Conservation (phyloP, 2,797 vertebrate species). For the Sus cebifrons region DNA sequence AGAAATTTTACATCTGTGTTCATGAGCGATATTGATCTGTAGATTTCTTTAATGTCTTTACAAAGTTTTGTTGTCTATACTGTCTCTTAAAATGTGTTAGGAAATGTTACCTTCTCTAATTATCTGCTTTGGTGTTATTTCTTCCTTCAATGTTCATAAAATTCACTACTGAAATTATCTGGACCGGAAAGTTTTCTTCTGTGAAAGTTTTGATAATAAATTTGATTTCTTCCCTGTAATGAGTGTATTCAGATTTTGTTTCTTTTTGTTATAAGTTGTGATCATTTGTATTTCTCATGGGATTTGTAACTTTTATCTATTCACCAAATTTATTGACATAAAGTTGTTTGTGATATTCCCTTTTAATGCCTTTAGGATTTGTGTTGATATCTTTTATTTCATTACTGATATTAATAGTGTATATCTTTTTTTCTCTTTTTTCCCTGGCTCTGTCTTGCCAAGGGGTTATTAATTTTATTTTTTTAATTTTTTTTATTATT, state of each 20-base stretch:
- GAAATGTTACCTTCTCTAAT: background rate
- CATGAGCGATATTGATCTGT: background rate
- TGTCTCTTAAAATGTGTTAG: background rate
- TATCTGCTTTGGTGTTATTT: background rate
- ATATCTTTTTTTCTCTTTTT: background rate
- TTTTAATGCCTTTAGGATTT: slow-evolving; percentile 13
- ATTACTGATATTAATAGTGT: background rate
- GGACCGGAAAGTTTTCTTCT: background rate
- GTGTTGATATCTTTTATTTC: background rate
- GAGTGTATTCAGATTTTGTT: background rate
- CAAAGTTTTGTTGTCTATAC: background rate
- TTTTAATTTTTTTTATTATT: no score
- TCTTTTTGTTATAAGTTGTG: slow-evolving; percentile 15
- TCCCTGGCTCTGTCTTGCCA: background rate
- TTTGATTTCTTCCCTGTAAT: slow-evolving; percentile 4
- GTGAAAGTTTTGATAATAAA: background rate
- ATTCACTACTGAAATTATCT: background rate
- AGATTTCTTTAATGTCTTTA: background rate
- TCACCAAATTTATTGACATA: background rate
- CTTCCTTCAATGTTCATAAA: background rate
- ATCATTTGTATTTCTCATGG: slow-evolving; percentile 14
- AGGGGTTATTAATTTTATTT: background rate
- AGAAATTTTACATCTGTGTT: background rate
- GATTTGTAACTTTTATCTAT: slow-evolving; percentile 26
- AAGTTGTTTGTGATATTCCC: background rate